phyloP scores from a whole-genome alignment of 2,113 vertebrate species.

The Isichthys henryi region DNA sequence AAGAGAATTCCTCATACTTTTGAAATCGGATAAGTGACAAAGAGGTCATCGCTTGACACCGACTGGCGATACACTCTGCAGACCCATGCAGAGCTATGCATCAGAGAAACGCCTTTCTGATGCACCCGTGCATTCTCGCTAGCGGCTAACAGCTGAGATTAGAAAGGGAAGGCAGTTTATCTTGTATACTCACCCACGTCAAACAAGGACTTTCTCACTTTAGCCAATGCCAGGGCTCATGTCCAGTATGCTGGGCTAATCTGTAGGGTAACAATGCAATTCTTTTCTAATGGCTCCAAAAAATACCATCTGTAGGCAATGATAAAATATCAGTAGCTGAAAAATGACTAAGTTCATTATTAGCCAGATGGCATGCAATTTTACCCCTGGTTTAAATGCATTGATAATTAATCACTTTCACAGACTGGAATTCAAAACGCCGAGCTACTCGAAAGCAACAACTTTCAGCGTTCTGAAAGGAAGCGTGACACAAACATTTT shows the following conservation, averaged over 20 bases:
- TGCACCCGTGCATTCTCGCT: background rate
- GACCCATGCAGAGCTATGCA: background rate
- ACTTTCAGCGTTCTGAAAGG: background rate
- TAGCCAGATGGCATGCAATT: background rate
- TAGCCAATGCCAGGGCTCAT: background rate
- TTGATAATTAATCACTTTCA: background rate
- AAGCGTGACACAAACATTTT: background rate
- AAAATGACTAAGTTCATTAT: constrained; percentile 3
- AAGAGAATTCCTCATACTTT: background rate
- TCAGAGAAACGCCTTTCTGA: background rate
- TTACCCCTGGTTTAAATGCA: constrained; percentile 1
- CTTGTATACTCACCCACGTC: background rate
- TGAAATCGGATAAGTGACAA: background rate
- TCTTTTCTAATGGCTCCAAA: background rate
- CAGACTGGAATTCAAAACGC: background rate
- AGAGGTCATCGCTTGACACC: background rate
- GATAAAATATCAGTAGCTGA: background rate
- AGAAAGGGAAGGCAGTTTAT: background rate
- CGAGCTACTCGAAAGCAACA: background rate
- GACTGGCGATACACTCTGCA: background rate
- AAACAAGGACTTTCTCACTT: background rate
- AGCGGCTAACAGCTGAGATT: background rate
- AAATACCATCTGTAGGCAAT: background rate
- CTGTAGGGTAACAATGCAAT: background rate
- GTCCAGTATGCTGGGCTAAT: background rate